Conservation (phyloP, 2,888 invertebrate genomes). For the Apodemia hepburni region DNA sequence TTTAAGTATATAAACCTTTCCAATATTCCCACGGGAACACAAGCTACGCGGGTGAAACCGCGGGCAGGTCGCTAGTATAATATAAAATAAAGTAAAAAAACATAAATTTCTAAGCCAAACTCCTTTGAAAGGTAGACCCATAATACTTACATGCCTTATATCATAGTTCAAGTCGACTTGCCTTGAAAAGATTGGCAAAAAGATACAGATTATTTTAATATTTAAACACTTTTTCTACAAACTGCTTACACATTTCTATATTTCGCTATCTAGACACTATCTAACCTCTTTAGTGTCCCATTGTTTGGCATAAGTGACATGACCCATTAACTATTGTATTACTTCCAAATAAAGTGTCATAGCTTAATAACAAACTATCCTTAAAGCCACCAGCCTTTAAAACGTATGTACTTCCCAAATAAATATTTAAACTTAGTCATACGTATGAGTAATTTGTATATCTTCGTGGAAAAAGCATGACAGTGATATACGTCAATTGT, state of each 20-base stretch:
- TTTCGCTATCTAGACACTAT: background rate
- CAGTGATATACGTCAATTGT: conserved; percentile 62
- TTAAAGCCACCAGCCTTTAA: background rate
- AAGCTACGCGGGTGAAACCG: too few relatives aligned
- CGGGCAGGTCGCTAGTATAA: too few relatives aligned
- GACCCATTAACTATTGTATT: background rate
- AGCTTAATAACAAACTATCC: conserved; percentile 2
- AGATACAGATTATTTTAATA: background rate
- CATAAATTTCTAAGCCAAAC: too few relatives aligned
- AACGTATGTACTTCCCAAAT: conserved; percentile 1
- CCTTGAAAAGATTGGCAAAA: too few relatives aligned
- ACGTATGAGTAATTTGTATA: conserved; percentile 43
- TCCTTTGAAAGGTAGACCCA: too few relatives aligned
- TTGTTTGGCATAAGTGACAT: conserved; percentile 5
- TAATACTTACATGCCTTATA: too few relatives aligned
- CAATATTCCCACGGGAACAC: too few relatives aligned
- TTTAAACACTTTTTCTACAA: background rate
- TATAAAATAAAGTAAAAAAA: too few relatives aligned
- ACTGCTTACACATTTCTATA: background rate
- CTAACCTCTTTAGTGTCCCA: conserved; percentile 2
- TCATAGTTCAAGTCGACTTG: too few relatives aligned
- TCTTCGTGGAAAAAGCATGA: conserved; percentile 62
- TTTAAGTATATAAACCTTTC: too few relatives aligned
- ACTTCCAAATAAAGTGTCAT: background rate
- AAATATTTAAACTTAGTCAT: conserved; percentile 47